Evolutionary conservation across 2,113 vertebrate species (phyloP).

Genomic region (Neopipo cinnamomea): DNA sequence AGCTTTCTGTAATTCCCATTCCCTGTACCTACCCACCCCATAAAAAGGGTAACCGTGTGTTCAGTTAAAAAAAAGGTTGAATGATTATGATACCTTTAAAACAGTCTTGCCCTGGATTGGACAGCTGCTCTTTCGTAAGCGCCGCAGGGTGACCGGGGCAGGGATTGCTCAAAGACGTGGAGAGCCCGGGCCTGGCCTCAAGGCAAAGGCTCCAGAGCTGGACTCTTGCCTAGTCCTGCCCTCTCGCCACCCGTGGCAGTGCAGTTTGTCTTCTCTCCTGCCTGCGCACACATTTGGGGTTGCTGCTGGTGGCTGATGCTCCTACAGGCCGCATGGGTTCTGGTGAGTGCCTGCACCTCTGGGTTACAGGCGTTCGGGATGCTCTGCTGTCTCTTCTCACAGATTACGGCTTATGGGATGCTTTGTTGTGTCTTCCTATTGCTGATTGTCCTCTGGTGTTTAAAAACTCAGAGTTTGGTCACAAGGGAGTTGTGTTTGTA

Average conservation of each 20-base stretch:
- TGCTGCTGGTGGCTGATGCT: neutral
- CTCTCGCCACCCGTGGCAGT: neutral
- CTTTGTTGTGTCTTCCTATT: neutral
- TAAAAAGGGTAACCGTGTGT: neutral
- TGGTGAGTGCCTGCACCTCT: neutral
- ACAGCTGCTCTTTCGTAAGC: neutral
- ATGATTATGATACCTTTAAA: neutral
- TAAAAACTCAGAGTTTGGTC: neutral
- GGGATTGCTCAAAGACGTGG: neutral
- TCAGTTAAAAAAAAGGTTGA: neutral
- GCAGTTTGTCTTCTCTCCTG: neutral
- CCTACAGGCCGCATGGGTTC: neutral
- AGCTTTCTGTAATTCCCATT: neutral
- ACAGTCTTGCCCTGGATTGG: neutral
- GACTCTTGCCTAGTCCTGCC: neutral
- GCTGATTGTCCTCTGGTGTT: neutral
- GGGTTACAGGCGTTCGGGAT: fast-evolving
- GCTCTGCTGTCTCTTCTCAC: fast-evolving
- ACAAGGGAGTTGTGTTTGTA: neutral
- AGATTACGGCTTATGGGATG: fast-evolving
- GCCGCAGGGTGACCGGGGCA: neutral
- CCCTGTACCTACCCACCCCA: neutral
- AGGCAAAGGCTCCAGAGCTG: neutral
- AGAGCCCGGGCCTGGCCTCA: fast-evolving
- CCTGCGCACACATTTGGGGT: neutral